Conservation (phyloP, 1,140 invertebrate genomes). For the Myzus persicae region DNA sequence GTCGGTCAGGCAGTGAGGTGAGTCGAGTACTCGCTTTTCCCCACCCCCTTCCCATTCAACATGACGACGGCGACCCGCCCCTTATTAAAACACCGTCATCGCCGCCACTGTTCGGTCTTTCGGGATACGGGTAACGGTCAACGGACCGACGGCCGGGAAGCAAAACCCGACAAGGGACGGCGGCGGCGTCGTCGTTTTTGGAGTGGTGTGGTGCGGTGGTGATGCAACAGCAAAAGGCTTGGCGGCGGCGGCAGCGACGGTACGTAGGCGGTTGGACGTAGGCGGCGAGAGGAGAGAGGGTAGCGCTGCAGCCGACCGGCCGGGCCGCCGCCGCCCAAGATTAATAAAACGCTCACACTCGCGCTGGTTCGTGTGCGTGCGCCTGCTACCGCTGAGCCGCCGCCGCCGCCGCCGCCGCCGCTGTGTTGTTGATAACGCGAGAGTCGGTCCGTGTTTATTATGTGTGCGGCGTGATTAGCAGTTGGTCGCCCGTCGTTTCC, state of each 20-base stretch:
- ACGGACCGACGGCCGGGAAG: neutral
- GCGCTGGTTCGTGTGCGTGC: slow-evolving; percentile 21
- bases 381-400: neutral
- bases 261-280: neutral
- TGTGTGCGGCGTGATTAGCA: slow-evolving; percentile 39
- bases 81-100: neutral
- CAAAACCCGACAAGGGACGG: neutral
- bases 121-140: neutral
- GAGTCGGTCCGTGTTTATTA: slow-evolving; percentile 5
- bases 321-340: slow-evolving; percentile 29
- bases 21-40: neutral
- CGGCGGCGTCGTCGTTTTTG: neutral
- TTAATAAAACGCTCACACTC: slow-evolving; percentile 36
- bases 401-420: neutral
- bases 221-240: neutral
- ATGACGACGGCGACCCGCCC: neutral
- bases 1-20: neutral
- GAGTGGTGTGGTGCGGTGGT: neutral
- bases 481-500: slow-evolving; percentile 28
- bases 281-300: neutral
- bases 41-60: neutral
- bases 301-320: neutral
- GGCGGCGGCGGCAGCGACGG: neutral
- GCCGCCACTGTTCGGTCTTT: neutral
- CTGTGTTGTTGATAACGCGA: slow-evolving; percentile 13